Evolutionary conservation across 1,140 invertebrate species (phyloP), one percentile per base, ranked within the genome.

Genomic region (Dysdera silvatica): DNA sequence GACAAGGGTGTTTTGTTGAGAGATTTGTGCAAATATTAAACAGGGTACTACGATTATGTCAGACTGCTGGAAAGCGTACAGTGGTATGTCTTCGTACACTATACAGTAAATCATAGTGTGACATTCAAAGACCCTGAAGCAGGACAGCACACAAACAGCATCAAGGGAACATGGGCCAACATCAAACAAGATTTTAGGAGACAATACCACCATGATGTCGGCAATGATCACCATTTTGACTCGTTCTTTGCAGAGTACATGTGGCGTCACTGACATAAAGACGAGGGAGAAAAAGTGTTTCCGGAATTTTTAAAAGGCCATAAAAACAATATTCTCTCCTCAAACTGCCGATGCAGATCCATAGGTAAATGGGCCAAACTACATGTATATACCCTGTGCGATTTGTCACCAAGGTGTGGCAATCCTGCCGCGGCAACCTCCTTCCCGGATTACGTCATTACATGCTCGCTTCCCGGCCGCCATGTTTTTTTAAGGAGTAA

Each of bases 71-170:
- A 54, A 28, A 37, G 20, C 58, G 23, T 65, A 65, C 40, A 18
- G 47, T 16, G 32, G 24, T 43, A 29, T 65, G 33, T 16, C 10
- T 65, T 51, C 33, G 37, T 29, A 40, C 63, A 62, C 37, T 37
- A 33, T 14, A 65, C 40, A 32, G 63, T 65, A 10, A 60, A 61
- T 24, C 63, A 62, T 29, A 29, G 4, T 35, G 29, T 41, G 26
- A 61, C 7, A 23, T 65, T 65, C 33, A 61, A 56, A 20, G 57
- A 61, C 49, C 48, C 58, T n/a, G 63, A 60, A 41, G 53, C 58
- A 18, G 63, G 43, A 24, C 20, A 47, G 4, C 58, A 65, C 37
- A 52, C 56, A 8, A 40, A 64, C 26, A 51, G 32, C 16, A 59
- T 59, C 16, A 28, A 59, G 33, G 4, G 23, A 23, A 47, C 28